phyloP scores from a whole-genome alignment of 2,888 invertebrate genomes.

The Ennomos erosarius region DNA sequence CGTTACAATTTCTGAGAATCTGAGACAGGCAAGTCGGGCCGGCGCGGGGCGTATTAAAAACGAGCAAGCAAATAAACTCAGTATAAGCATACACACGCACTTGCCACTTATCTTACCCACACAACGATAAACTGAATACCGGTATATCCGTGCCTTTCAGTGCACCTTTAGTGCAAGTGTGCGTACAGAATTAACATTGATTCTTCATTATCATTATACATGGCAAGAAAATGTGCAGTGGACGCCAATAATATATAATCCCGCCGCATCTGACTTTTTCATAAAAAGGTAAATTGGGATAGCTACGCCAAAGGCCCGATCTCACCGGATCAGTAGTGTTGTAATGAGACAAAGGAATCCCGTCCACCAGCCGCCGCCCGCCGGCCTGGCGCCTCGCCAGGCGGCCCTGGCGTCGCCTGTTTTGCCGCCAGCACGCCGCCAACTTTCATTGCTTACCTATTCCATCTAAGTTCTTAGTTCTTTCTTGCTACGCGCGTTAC shows the following conservation, averaged over 20 bases:
- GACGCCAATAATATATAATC: background rate
- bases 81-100: constrained; percentile 54
- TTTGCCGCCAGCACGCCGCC: constrained; percentile 74
- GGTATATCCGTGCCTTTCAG: constrained; percentile 32
- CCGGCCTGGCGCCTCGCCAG: constrained; percentile 85
- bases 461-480: constrained; percentile 31
- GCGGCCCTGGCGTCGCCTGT: constrained; percentile 81
- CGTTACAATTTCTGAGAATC: constrained; percentile 83
- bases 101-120: constrained; percentile 59
- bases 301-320: constrained; percentile 12
- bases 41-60: constrained; percentile 65
- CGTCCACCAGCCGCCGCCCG: constrained; percentile 80
- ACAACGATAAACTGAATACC: constrained; percentile 37
- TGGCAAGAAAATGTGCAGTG: background rate
- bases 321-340: constrained; percentile 54
- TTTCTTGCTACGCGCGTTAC: constrained; percentile 24
- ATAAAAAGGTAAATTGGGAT: constrained; percentile 22
- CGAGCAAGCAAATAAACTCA: constrained; percentile 74
- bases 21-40: constrained; percentile 74
- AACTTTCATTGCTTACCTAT: constrained; percentile 50
- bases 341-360: constrained; percentile 85
- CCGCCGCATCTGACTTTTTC: background rate
- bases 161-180: constrained; percentile 29
- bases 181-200: constrained; percentile 17
- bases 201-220: background rate